phyloP scores from a whole-genome alignment of 35 echinoderm and acorn worm genomes.

The Eucidaris tribuloides region DNA sequence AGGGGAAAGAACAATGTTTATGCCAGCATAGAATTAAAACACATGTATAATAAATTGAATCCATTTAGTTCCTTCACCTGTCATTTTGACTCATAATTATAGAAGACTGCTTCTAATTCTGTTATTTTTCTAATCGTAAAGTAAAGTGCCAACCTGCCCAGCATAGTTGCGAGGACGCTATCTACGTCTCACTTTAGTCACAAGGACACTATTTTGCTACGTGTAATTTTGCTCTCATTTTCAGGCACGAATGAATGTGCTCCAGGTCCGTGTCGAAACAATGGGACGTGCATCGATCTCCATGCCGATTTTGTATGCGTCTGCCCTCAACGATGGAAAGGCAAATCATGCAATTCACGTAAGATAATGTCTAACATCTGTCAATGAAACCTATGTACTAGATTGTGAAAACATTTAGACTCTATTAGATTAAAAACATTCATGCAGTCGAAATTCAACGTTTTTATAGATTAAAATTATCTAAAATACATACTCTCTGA shows the following conservation, averaged over 20 bases:
- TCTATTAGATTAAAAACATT: background rate
- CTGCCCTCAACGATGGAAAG: slow-evolving; percentile 69
- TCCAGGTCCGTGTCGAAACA: slow-evolving; percentile 43
- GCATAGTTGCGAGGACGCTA: too few relatives aligned
- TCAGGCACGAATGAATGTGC: slow-evolving; percentile 62
- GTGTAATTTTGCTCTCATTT: background rate
- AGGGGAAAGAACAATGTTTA: too few relatives aligned
- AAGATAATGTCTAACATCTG: background rate
- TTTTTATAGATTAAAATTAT: background rate
- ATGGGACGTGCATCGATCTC: slow-evolving; percentile 67
- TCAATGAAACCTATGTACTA: background rate
- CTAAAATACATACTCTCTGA: background rate
- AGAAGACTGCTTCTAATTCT: too few relatives aligned
- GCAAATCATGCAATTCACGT: slow-evolving; percentile 94
- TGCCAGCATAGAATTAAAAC: too few relatives aligned
- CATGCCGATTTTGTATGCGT: slow-evolving; percentile 59
- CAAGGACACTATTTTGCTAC: background rate
- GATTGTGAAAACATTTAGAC: background rate
- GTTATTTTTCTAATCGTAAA: background rate
- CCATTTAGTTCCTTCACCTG: too few relatives aligned
- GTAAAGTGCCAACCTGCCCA: too few relatives aligned
- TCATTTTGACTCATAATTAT: too few relatives aligned
- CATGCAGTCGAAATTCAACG: background rate
- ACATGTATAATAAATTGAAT: too few relatives aligned
- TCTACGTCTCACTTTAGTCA: background rate